Evolutionary conservation across 2,888 invertebrate genomes (phyloP), one percentile per base, ranked within the genome.

Genomic region (Augochlorella aurata): DNA sequence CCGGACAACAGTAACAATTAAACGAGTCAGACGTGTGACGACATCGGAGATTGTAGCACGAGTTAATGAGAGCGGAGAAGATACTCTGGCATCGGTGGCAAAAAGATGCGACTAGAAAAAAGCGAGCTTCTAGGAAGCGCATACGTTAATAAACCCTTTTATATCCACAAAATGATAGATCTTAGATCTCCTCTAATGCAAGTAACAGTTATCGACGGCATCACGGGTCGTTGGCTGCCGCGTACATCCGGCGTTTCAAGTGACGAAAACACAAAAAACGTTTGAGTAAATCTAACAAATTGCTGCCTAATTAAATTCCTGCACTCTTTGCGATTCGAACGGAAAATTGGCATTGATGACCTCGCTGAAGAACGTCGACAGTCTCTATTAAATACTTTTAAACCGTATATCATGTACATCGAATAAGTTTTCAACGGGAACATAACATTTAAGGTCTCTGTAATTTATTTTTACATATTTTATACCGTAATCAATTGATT

Each of bases 141-240:
- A 16, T 61, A 24, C 14, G 29, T 61, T 61, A 29, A 24, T 61
- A 24, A 61, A 29, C 29, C 29, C 8, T 24, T 61, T 61, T 29
- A 29, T 16, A 61, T 61, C 61, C 29, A 29, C 29, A 24, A 29
- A 61, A 61, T 61, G 8, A 61, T 61, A 16, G 2, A 61, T 29
- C 61, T 61, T 16, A 29, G 29, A 7, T 16, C 16, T 16, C 24
- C 24, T 29, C 24, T 29, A 61, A 61, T 16, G 61, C 16, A 61
- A 1, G 24, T 61, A 61, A 61, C 24, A 24, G 24, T 61, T 61
- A 61, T 61, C 24, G 61, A 61, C 61, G 24, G 29, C 8, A 1
- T 10, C 54, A 21, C 54, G 61, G 61, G 24, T 61, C 58, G 58
- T 58, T 58, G 24, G 24, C 61, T 61, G 24, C 61, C 29, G 58